A percentile compares a stretch with the other conserved stretches of the same genome.
Evolutionary conservation across 2,888 invertebrate species (phyloP).

Genomic region (Stenurella melanura): DNA sequence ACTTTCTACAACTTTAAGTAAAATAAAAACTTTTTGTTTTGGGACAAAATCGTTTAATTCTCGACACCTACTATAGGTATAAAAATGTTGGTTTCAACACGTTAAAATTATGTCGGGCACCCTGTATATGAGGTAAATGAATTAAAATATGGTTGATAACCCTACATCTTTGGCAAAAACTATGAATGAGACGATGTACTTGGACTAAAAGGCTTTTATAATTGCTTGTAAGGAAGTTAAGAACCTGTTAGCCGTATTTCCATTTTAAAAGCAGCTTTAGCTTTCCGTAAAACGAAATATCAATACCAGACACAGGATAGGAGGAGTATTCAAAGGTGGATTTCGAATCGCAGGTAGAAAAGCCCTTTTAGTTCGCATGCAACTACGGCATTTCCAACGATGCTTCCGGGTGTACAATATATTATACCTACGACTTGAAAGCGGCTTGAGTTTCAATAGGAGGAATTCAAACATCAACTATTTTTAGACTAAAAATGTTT

Average conservation of each 20-base stretch:
- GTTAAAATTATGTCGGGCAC: too few relatives aligned
- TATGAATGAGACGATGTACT: too few relatives aligned
- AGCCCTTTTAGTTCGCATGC: not conserved
- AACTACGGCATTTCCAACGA: not conserved
- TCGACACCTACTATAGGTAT: too few relatives aligned
- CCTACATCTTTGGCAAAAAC: too few relatives aligned
- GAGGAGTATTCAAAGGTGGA: not conserved
- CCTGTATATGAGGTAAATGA: too few relatives aligned
- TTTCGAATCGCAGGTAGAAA: not conserved
- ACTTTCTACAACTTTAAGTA: too few relatives aligned
- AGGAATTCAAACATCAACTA: not conserved
- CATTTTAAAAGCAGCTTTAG: not conserved
- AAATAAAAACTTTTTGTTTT: too few relatives aligned
- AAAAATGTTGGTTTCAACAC: too few relatives aligned
- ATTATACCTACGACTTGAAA: not conserved
- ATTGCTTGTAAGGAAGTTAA: not conserved
- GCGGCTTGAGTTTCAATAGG: not conserved
- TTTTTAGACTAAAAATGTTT: not conserved
- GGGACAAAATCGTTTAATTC: too few relatives aligned
- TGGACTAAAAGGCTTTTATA: not conserved
- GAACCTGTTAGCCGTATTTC: not conserved
- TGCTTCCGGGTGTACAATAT: not conserved
- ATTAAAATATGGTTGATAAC: too few relatives aligned
- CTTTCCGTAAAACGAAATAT: slow-evolving; percentile 1
- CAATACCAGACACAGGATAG: not conserved